These are phyloP conservation scores for Chaetogeoica ovagalla DNA, from an alignment of 2,888 invertebrate genomes.

Conservation along the genomic window DNA sequence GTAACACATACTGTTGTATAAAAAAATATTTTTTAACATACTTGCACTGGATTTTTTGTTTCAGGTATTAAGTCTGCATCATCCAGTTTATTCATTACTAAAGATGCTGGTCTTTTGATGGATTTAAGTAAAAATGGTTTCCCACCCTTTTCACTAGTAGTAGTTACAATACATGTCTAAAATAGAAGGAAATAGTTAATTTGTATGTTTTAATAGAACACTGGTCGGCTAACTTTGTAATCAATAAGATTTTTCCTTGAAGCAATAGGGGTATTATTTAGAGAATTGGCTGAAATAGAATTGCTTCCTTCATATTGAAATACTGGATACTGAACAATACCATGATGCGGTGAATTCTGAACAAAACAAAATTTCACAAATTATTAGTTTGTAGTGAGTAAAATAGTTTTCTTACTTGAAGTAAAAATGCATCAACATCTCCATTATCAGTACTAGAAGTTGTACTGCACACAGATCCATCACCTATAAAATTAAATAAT, in stretches of 20 bases:
- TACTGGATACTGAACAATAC: constrained; percentile 38
- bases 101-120: constrained; percentile 48
- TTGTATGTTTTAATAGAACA: constrained; percentile 2
- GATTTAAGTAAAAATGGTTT: constrained; percentile 47
- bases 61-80: constrained; percentile 37
- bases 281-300: constrained; percentile 42
- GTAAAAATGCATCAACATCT: constrained; percentile 48
- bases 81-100: constrained; percentile 48
- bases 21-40: neutral
- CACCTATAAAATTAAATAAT: constrained; percentile 35
- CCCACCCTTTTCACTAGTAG: constrained; percentile 37
- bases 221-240: constrained; percentile 28
- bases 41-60: constrained; percentile 40
- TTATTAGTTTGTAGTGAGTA: neutral
- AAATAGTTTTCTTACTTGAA: constrained; percentile 34
- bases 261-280: constrained; percentile 44
- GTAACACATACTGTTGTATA: neutral
- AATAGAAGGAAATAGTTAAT: constrained; percentile 3
- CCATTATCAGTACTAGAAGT: constrained; percentile 47
- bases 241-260: constrained; percentile 42
- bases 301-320: constrained; percentile 39
- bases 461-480: constrained; percentile 46
- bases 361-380: neutral
- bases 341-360: constrained; percentile 47
- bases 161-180: constrained; percentile 46